Evolutionary conservation across 2,797 vertebrate species (phyloP).

Genomic region (Poecile montanus): DNA sequence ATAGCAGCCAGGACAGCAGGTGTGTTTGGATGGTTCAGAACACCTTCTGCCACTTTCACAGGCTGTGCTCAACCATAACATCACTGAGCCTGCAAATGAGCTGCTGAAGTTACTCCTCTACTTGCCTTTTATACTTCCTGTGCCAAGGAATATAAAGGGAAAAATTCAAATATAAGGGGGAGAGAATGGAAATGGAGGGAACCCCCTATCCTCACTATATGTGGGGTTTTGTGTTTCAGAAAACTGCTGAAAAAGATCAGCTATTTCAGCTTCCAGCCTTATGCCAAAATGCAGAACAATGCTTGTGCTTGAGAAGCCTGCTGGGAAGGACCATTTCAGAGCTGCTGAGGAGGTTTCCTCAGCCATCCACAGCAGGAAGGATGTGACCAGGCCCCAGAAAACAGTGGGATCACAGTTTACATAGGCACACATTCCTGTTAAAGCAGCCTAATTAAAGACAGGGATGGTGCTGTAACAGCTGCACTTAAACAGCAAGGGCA

Average conservation of each 20-base stretch:
- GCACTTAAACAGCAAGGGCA: background rate
- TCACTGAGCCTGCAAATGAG: background rate
- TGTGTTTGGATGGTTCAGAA: conserved; percentile 38
- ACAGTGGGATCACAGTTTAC: background rate
- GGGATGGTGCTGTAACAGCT: background rate
- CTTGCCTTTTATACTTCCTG: background rate
- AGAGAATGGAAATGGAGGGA: background rate
- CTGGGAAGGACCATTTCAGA: background rate
- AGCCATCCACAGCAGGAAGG: background rate
- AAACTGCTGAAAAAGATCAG: background rate
- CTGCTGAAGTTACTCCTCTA: background rate
- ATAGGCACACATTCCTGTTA: background rate
- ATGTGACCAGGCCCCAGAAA: background rate
- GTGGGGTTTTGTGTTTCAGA: background rate
- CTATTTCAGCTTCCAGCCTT: background rate
- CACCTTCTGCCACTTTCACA: conserved; percentile 44
- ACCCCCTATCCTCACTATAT: background rate
- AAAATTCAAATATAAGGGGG: background rate
- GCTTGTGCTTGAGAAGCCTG: background rate
- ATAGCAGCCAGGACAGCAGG: conserved; percentile 51
- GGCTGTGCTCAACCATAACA: background rate
- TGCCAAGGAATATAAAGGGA: background rate
- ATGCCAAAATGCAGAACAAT: background rate
- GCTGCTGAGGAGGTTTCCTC: background rate
- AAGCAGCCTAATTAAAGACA: background rate